Percentiles rank a stretch among this genome's conserved stretches.
phyloP scores from a whole-genome alignment of 2,113 vertebrate genomes.

The Austrofundulus limnaeus region DNA sequence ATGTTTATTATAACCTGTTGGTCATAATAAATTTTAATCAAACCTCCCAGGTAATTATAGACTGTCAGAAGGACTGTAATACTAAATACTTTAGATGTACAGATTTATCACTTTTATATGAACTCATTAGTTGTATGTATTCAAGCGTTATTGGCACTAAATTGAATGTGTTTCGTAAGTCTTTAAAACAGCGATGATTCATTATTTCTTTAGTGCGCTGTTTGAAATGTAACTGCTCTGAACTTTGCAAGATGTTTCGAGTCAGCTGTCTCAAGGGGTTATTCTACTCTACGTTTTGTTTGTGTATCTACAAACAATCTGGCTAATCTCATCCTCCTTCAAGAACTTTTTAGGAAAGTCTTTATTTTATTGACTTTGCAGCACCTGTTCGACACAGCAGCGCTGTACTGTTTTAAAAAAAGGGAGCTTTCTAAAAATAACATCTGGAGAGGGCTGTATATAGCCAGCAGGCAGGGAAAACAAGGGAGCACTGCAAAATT shows the following conservation, averaged over 20 bases:
- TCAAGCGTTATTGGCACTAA: neutral
- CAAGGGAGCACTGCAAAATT: slow-evolving; percentile 64
- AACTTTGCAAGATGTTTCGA: neutral
- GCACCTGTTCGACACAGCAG: slow-evolving; percentile 66
- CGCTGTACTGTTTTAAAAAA: slow-evolving; percentile 45
- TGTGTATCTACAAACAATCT: too few relatives aligned
- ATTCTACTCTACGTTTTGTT: too few relatives aligned
- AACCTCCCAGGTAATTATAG: slow-evolving; percentile 10
- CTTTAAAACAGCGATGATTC: neutral
- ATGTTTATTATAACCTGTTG: too few relatives aligned
- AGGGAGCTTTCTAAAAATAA: slow-evolving; percentile 73
- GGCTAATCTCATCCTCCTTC: neutral
- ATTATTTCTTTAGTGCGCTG: neutral
- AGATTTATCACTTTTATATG: too few relatives aligned
- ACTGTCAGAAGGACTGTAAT: slow-evolving; percentile 1
- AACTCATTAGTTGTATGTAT: neutral
- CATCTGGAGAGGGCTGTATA: slow-evolving; percentile 55
- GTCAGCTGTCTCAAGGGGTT: neutral
- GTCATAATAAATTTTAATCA: slow-evolving; percentile 28
- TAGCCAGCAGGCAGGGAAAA: slow-evolving; percentile 62
- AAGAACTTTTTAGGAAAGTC: slow-evolving; percentile 24
- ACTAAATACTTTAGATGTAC: neutral
- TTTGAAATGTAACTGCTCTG: neutral
- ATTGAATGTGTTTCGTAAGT: neutral
- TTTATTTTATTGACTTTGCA: slow-evolving; percentile 21